Percentiles rank a stretch among this genome's conserved stretches.
phyloP scores from a whole-genome alignment of 2,797 vertebrate genomes.

The Poeciliopsis presidionis region DNA sequence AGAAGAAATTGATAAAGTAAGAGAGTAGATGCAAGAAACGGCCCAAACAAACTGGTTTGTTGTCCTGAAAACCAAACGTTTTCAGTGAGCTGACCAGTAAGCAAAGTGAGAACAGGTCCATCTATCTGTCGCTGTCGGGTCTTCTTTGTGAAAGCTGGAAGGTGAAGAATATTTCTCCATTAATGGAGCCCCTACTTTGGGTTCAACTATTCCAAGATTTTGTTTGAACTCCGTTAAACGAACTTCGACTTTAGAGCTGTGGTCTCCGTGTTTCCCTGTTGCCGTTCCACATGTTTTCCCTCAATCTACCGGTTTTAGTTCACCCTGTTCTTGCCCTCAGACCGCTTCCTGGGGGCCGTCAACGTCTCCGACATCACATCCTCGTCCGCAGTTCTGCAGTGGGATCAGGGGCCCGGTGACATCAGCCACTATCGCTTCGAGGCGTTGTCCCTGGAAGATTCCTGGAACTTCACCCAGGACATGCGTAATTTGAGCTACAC shows the following conservation, averaged over 20 bases:
- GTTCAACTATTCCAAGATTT: not conserved
- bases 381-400: constrained; percentile 29
- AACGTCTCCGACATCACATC: not conserved
- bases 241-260: not conserved
- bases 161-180: not conserved
- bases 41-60: not conserved
- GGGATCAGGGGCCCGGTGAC: constrained; percentile 33
- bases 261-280: not conserved
- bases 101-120: not conserved
- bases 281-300: not conserved
- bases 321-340: constrained; percentile 43
- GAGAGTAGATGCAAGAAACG: not conserved
- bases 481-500: fast-evolving
- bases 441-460: constrained; percentile 2
- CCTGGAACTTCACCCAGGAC: fast-evolving
- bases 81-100: not conserved
- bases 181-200: not conserved
- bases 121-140: not conserved
- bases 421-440: constrained; percentile 61
- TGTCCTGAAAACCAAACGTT: not conserved
- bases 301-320: not conserved
- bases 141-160: not conserved
- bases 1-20: not conserved
- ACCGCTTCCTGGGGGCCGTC: constrained; percentile 46
- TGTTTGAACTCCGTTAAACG: not conserved